These are phyloP conservation scores for Pocillopora grandis DNA, from an alignment of 92 coral and sea anemone species.

Conservation along the genomic window DNA sequence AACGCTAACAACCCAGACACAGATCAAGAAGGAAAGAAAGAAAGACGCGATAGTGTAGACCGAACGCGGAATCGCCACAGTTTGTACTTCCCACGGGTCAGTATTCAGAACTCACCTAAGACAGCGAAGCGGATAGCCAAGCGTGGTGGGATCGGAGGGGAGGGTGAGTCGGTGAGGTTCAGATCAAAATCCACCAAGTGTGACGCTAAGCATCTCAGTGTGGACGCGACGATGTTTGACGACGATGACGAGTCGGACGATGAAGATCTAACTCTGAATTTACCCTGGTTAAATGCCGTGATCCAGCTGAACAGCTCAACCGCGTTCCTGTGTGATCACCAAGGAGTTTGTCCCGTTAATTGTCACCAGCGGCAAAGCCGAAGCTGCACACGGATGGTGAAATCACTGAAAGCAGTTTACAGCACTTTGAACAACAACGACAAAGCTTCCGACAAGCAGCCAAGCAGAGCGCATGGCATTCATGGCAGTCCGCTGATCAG, in stretches of 20 bases:
- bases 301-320: constrained; percentile 87
- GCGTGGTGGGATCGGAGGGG: constrained; percentile 45
- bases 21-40: constrained; percentile 27
- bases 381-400: constrained; percentile 82
- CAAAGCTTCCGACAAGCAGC: constrained; percentile 44
- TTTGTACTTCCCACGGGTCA: constrained; percentile 22
- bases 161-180: constrained; percentile 47
- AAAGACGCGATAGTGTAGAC: constrained; percentile 25
- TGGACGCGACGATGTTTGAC: constrained; percentile 49
- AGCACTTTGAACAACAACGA: constrained; percentile 44
- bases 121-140: constrained; percentile 9
- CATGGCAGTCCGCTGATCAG: constrained; percentile 59
- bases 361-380: constrained; percentile 94
- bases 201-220: constrained; percentile 60
- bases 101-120: constrained; percentile 21
- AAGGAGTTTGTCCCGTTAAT: constrained; percentile 73
- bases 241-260: constrained; percentile 83
- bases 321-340: constrained; percentile 90
- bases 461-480: constrained; percentile 42
- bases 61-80: constrained; percentile 32
- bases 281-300: constrained; percentile 93
- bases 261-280: constrained; percentile 77
- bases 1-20: constrained; percentile 25
- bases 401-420: constrained; percentile 81
- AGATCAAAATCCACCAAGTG: constrained; percentile 42